Percentiles rank a stretch among this genome's conserved stretches.
Evolutionary conservation across 2,797 vertebrate species (phyloP).

Genomic region (Myotis myotis): DNA sequence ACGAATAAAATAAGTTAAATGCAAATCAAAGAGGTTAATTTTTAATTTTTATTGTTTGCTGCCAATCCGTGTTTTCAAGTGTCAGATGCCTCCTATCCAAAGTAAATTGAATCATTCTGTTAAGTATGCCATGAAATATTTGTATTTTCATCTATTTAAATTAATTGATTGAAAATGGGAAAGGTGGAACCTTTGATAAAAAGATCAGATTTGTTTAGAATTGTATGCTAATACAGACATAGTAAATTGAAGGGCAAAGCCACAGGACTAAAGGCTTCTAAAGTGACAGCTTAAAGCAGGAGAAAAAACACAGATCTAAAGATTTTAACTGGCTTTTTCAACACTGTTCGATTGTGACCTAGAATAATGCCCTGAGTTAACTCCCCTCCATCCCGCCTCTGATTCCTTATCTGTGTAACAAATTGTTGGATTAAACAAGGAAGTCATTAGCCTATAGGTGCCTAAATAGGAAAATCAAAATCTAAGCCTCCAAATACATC

Average conservation of each 20-base stretch:
- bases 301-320: not conserved
- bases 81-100: not conserved
- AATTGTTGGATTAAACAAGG: not conserved
- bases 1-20: conserved; percentile 44
- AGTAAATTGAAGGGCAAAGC: not conserved
- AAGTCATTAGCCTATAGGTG: not conserved
- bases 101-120: conserved; percentile 50
- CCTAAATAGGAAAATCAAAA: not conserved
- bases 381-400: not conserved
- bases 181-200: conserved; percentile 12
- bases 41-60: conserved; percentile 48
- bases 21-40: not conserved
- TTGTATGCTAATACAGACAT: not conserved
- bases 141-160: conserved; percentile 67
- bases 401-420: conserved; percentile 1
- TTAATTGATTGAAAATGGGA: conserved; percentile 33
- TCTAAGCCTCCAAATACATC: not conserved
- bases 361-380: not conserved
- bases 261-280: not conserved
- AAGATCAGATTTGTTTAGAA: not conserved
- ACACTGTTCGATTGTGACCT: not conserved
- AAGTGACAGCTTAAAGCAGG: not conserved
- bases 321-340: not conserved
- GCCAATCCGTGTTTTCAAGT: conserved; percentile 13
- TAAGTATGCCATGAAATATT: conserved; percentile 60